Evolutionary conservation across 92 coral and sea anemone species (phyloP), one percentile per base, ranked within the genome.

Genomic region (Zoanthus sansibaricus): DNA sequence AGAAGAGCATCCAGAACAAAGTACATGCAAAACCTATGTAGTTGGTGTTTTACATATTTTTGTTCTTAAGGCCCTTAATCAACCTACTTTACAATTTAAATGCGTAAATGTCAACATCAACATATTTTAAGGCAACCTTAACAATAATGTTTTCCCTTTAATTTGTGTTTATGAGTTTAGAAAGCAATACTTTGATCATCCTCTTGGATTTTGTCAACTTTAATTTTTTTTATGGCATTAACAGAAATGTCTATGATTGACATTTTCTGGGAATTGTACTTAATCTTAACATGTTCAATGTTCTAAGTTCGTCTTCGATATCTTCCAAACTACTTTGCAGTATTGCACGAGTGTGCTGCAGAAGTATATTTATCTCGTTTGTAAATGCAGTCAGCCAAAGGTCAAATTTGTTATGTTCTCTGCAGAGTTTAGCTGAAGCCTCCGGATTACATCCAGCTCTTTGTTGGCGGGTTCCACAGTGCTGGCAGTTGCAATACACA

Each of bases 361-460:
- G 69, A 46, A 71, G 67, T 67, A 45, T 51, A 17, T 18, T 49
- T 32, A 84, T 51, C 44, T 30, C 18, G 75, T 84, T 59, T 6
- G 87, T 84, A 46, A 84, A 84, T 17, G 76, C 75, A 47, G 80
- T 71, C 45, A 84, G 74, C 87, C 87, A 84, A 30, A 84, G 75
- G 33, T 84, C 31, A n/a, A 20, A 16, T 70, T 51, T 37, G 7
- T 56, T 62, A 44, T 69, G 31, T 47, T 46, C 47, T 42, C 71
- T 54, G 77, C 78, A 69, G 76, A 83, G 46, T 15, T 31, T 77
- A 10, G 17, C 68, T 55, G 67, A 77, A 12, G 82, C 82, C 68
- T 54, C 68, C 46, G 68, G 82, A 1, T 52, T 54, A 77, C 68
- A 77, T 48, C 37, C 69, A 15, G 47, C 68, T 77, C 68, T 77